Conservation (phyloP, 2,113 vertebrate genomes). For the Polyodon spathula region DNA sequence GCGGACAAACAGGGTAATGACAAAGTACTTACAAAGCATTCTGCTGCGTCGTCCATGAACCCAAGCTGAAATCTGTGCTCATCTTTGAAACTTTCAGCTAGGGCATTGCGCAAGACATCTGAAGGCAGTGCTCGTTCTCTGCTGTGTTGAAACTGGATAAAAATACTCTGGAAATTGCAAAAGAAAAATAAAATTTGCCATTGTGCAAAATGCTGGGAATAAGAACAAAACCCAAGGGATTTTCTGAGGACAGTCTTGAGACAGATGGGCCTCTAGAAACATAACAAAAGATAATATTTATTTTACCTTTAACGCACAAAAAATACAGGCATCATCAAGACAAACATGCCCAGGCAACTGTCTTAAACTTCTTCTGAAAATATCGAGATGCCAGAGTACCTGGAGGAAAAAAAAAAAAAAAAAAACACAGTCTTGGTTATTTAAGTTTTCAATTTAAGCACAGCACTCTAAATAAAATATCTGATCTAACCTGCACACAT, state of each 20-base stretch:
- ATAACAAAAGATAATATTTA: not conserved
- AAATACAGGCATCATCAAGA: constrained; percentile 89
- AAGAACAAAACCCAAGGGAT: not conserved
- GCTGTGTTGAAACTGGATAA: constrained; percentile 90
- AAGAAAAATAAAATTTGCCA: not conserved
- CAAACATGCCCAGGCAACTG: constrained; percentile 85
- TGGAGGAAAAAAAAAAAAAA: constrained; percentile 25
- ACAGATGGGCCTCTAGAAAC: not conserved
- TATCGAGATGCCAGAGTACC: constrained; percentile 96
- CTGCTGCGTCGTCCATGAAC: constrained; percentile 94
- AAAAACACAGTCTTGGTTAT: not conserved
- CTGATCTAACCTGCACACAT: too few species aligned
- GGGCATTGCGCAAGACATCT: constrained; percentile 82
- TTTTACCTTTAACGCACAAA: constrained; percentile 92
- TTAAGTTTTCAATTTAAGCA: not conserved
- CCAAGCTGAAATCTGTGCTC: constrained; percentile 96
- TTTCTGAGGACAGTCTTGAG: not conserved
- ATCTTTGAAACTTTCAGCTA: constrained; percentile 94
- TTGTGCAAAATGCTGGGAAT: not conserved
- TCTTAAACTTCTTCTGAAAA: constrained; percentile 89
- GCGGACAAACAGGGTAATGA: not conserved
- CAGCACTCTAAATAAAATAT: not conserved
- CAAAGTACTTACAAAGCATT: constrained; percentile 85
- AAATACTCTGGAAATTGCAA: constrained; percentile 66
- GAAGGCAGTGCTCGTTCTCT: constrained; percentile 88